Conservation (phyloP, 2,113 vertebrate genomes). For the Probosciger aterrimus region DNA sequence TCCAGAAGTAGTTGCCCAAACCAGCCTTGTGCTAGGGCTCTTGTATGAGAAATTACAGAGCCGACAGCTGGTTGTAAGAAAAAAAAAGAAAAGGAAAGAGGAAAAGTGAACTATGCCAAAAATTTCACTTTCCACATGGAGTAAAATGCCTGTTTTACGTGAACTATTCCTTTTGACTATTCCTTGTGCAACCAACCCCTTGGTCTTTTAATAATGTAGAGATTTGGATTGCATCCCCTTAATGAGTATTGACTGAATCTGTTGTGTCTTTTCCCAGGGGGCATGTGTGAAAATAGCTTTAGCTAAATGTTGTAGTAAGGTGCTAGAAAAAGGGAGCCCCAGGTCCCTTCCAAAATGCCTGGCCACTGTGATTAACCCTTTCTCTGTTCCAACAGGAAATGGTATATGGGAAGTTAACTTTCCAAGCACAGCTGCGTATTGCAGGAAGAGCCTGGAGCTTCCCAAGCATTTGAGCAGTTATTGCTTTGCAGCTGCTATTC, state of each 20-base stretch:
- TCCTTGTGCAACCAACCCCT: neutral
- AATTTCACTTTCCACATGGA: neutral
- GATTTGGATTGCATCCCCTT: neutral
- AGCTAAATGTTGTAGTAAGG: neutral
- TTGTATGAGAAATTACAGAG: neutral
- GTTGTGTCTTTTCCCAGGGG: neutral
- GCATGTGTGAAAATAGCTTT: neutral
- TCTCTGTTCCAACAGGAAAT: neutral
- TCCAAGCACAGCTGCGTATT: neutral
- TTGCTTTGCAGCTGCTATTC: neutral
- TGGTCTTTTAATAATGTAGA: neutral
- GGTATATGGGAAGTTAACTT: neutral
- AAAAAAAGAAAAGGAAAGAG: neutral
- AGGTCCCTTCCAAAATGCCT: neutral
- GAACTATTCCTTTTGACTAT: neutral
- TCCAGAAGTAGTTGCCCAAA: neutral
- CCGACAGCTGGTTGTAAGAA: neutral
- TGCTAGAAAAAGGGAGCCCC: neutral
- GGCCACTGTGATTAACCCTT: neutral
- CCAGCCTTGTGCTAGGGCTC: neutral
- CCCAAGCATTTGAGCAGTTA: neutral
- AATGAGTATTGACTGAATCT: neutral
- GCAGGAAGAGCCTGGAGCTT: neutral
- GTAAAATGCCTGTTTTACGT: neutral
- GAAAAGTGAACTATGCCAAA: neutral